These are phyloP conservation scores for Chauna torquata DNA, from an alignment of 2,113 vertebrate genomes.

Conservation along the genomic window DNA sequence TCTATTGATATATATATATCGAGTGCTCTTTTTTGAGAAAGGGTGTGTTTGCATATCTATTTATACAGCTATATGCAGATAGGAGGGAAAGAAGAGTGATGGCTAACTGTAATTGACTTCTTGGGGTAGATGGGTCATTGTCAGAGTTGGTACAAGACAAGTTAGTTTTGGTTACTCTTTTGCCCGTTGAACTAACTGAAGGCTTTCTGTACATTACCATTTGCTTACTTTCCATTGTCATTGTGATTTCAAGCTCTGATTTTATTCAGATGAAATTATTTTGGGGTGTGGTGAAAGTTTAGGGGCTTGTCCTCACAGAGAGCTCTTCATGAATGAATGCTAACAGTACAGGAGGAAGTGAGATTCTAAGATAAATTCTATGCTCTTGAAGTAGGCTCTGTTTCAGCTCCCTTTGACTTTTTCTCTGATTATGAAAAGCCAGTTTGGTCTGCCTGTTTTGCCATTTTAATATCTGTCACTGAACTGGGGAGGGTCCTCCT, in stretches of 20 bases:
- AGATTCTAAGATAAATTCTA: not conserved
- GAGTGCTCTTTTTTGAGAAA: not conserved
- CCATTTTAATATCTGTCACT: fast-evolving
- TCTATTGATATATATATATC: not conserved
- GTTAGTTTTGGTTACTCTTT: not conserved
- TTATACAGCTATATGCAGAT: not conserved
- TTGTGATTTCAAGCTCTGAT: not conserved
- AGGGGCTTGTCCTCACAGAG: not conserved
- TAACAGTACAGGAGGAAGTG: not conserved
- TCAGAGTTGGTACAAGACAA: not conserved
- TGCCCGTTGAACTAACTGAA: not conserved
- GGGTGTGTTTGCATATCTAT: not conserved
- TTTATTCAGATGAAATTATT: not conserved
- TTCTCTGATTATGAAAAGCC: not conserved
- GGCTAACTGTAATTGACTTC: not conserved
- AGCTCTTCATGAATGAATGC: not conserved
- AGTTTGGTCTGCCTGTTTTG: not conserved
- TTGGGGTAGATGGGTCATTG: not conserved
- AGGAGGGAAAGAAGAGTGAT: not conserved
- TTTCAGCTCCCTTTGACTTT: not conserved
- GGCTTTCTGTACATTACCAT: not conserved
- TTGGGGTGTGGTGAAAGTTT: not conserved
- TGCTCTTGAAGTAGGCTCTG: not conserved
- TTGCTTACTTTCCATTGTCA: not conserved
- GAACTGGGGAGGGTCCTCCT: not conserved